A percentile compares a stretch with the other conserved stretches of the same genome.
These are phyloP conservation scores for Streptopelia turtur DNA, from an alignment of 2,797 vertebrate species.

Conservation along the genomic window DNA sequence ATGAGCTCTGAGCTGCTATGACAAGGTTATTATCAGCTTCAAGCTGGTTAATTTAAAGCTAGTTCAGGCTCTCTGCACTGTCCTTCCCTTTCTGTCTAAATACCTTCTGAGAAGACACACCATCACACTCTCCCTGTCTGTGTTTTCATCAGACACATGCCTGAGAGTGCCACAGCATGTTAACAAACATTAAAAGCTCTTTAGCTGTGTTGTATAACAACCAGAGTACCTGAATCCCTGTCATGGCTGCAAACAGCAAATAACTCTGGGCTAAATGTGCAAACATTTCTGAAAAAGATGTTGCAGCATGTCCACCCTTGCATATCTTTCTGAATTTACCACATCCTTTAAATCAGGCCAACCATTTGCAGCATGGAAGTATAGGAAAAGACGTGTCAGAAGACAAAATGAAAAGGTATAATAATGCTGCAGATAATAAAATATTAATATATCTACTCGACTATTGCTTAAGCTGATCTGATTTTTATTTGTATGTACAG, in stretches of 20 bases:
- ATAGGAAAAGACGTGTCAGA: not conserved
- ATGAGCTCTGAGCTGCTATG: not conserved
- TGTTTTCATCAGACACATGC: not conserved
- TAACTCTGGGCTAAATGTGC: not conserved
- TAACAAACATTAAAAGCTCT: not conserved
- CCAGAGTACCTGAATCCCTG: not conserved
- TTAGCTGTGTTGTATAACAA: not conserved
- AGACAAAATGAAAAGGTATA: slow-evolving; percentile 28
- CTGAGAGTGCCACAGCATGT: not conserved
- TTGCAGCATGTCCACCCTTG: not conserved
- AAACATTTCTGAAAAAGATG: not conserved
- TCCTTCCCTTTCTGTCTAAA: not conserved
- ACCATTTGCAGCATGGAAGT: not conserved
- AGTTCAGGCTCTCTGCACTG: not conserved
- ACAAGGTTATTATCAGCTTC: not conserved
- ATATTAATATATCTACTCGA: not conserved
- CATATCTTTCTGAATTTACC: not conserved
- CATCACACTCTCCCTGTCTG: not conserved
- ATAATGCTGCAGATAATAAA: not conserved
- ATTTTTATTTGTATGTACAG: slow-evolving; percentile 37
- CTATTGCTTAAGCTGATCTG: slow-evolving; percentile 26
- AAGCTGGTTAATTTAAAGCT: not conserved
- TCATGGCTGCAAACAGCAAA: not conserved
- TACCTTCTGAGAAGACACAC: not conserved
- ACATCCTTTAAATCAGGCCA: not conserved